Base-by-base conservation (phyloP, 2,888 invertebrate species). In the Pomacea canaliculata region DNA sequence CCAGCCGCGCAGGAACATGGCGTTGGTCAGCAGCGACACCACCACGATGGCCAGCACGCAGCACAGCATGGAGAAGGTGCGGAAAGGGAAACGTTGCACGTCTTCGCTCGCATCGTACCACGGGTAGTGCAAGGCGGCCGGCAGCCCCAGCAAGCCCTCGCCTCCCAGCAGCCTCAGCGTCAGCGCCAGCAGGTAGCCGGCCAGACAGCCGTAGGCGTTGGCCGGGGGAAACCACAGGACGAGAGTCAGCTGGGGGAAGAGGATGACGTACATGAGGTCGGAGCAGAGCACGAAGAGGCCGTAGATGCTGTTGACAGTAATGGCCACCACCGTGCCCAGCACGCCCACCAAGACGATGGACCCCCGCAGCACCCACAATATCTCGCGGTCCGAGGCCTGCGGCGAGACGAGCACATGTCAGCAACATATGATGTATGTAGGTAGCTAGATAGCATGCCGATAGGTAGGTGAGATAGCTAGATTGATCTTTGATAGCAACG, bases 141-240 rank as follows among this genome's bases (percentile, higher is more conserved):
- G 82, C 7, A 85, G 62, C 0, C 95, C 94, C 89, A 98, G 92
- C 84, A 97, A 91, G 74, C 94, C 94, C 92, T 98, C 98, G 0
- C 98, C 96, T 0, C 97, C 97, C 0, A 95, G 93, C 72, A 97
- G 91, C 5, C 98, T 93, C 77, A 91, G 81, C 56, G 96, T 94
- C 81, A 95, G 90, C 0, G 96, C 97, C 83, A 96, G 93, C 81
- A 96, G 93, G 91, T 74, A 90, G 19, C 80, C 91, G 71, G 76
- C 85, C 9, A 85, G 19, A 16, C 83, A 80, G 63, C 85, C 85
- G 76, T 85, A 85, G 12, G 81, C 77, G 76, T 85, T 85, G 66
- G 79, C 76, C 7, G 27, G 49, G 4, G 27, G 73, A 66, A 84
- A 70, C 81, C 82, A 86, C 66, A 86, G 77, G 48, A 84, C 82